Conservation (phyloP, 2,113 vertebrate genomes). For the Embiotoca jacksoni region DNA sequence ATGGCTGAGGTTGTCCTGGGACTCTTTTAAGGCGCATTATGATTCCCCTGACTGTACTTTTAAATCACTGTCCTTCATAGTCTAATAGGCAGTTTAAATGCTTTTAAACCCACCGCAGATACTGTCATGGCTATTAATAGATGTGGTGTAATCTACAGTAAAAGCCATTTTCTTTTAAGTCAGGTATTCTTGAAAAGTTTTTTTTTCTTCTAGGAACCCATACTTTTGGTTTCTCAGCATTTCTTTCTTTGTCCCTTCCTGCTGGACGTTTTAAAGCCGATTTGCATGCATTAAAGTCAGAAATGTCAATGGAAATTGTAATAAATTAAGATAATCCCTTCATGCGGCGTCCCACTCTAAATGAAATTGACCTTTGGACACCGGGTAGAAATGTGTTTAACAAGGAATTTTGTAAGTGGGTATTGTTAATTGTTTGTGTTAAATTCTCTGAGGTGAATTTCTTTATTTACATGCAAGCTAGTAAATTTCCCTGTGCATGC, state of each 20-base stretch:
- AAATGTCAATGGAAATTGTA: neutral
- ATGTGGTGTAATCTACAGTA: slow-evolving; percentile 67
- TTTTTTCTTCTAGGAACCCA: slow-evolving; percentile 24
- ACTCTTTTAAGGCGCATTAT: slow-evolving; percentile 68
- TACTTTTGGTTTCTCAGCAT: slow-evolving; percentile 48
- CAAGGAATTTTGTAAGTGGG: neutral
- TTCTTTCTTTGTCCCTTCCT: slow-evolving; percentile 34
- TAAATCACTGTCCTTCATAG: slow-evolving; percentile 73
- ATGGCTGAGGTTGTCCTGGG: slow-evolving; percentile 52
- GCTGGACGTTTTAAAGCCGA: slow-evolving; percentile 12
- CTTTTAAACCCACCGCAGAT: slow-evolving; percentile 67
- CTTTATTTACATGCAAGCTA: neutral
- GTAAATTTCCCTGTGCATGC: slow-evolving; percentile 13
- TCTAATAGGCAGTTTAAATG: slow-evolving; percentile 76
- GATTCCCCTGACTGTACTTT: slow-evolving; percentile 69
- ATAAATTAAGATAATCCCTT: slow-evolving; percentile 19
- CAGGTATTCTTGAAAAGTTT: slow-evolving; percentile 45
- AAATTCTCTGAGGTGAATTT: neutral
- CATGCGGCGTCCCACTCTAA: neutral
- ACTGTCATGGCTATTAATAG: slow-evolving; percentile 69
- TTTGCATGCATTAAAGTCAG: slow-evolving; percentile 31
- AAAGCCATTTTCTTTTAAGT: slow-evolving; percentile 61
- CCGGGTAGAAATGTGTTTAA: neutral
- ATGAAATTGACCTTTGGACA: slow-evolving; percentile 3
- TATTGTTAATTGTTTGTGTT: neutral